Evolutionary conservation across 1,140 invertebrate species (phyloP).

Genomic region (Zaprionus ghesquierei): DNA sequence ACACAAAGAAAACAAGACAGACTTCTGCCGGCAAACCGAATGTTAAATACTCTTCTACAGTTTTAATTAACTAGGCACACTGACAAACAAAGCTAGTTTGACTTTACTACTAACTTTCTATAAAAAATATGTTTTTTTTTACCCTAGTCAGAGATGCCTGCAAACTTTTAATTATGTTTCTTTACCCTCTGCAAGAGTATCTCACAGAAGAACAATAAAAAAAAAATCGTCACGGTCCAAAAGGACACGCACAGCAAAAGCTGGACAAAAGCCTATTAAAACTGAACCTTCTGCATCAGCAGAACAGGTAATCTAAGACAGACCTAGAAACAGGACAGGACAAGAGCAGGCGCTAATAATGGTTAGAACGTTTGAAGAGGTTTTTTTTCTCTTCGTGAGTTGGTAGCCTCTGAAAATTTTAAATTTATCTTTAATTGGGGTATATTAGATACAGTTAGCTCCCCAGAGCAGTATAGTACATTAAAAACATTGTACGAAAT

Average conservation of each 20-base stretch:
- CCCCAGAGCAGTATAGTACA: no score
- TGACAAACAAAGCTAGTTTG: no score
- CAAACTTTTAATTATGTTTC: background rate
- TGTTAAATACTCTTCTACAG: background rate
- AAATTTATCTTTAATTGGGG: no score
- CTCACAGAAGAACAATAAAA: background rate
- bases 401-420: background rate
- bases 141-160: no score
- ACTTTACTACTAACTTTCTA: no score
- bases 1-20: constrained; percentile 8
- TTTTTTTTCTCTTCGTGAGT: background rate
- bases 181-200: background rate
- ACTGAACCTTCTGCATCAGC: constrained; percentile 20
- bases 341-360: constrained; percentile 41
- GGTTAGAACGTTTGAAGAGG: constrained; percentile 45
- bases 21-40: background rate
- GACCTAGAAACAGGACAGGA: background rate
- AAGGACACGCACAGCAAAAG: constrained; percentile 50
- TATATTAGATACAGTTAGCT: no score
- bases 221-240: background rate
- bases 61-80: no score
- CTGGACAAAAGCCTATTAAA: constrained; percentile 68
- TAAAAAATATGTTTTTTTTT: no score
- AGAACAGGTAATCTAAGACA: constrained; percentile 19
- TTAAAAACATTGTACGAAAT: no score